Conservation (phyloP, 2,113 vertebrate species). For the Onychorhynchus coronatus region DNA sequence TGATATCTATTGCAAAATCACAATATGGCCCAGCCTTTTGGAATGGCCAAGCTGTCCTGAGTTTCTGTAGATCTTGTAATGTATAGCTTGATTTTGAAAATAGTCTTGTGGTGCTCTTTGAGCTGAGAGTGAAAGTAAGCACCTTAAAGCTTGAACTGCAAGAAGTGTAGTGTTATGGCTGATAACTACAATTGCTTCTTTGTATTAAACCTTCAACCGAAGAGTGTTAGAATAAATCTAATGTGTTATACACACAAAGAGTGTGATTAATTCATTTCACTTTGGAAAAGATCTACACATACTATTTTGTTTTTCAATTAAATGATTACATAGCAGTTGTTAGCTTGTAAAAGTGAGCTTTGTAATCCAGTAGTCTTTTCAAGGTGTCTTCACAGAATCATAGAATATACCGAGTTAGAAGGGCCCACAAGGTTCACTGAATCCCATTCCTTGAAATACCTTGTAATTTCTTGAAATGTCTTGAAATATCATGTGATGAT, state of each 20-base stretch:
- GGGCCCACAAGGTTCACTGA: background rate
- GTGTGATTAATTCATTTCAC: background rate
- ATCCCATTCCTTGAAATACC: background rate
- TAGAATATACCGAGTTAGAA: background rate
- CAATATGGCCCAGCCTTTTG: background rate
- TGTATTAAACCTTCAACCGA: background rate
- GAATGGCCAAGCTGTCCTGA: background rate
- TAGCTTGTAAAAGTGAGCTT: background rate
- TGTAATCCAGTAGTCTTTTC: background rate
- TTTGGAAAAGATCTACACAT: background rate
- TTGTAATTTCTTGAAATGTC: background rate
- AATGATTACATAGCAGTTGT: background rate
- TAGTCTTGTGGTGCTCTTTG: background rate
- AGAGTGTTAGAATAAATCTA: background rate
- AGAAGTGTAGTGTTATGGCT: background rate
- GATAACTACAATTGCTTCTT: background rate
- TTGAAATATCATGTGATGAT: background rate
- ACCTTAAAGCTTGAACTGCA: background rate
- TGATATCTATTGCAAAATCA: background rate
- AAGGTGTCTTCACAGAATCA: background rate
- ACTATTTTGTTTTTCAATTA: background rate
- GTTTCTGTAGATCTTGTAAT: background rate
- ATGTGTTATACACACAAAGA: background rate
- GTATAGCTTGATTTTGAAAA: background rate
- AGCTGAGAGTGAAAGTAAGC: background rate